Conservation (phyloP, 2,797 vertebrate genomes). For the Naso thynnoides region DNA sequence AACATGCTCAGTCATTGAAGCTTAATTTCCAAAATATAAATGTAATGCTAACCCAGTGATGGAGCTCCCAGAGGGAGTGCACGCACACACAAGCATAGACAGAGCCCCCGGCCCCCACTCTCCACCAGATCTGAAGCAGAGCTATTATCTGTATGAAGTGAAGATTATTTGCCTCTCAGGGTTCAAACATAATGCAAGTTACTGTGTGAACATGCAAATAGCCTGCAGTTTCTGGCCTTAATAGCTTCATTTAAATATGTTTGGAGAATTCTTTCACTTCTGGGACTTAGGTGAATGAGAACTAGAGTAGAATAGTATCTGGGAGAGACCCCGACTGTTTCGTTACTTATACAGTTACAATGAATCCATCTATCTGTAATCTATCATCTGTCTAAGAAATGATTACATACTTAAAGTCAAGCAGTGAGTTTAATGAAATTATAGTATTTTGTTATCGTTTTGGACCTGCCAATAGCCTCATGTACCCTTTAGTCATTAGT, state of each 20-base stretch:
- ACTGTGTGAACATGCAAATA: conserved; percentile 15
- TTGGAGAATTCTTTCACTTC: neutral
- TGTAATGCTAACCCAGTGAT: conserved; percentile 49
- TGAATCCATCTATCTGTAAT: neutral
- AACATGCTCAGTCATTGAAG: conserved; percentile 42
- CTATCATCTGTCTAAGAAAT: no score
- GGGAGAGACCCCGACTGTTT: neutral
- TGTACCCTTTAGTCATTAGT: neutral
- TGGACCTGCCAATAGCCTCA: neutral
- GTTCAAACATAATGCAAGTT: conserved; percentile 38
- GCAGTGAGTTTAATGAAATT: neutral
- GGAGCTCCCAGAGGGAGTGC: conserved; percentile 53
- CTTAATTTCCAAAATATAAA: conserved; percentile 57
- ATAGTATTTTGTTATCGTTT: neutral
- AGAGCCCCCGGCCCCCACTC: neutral
- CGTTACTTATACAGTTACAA: conserved; percentile 7
- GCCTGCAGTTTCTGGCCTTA: neutral
- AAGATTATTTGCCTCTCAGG: conserved; percentile 39
- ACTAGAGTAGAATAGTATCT: neutral
- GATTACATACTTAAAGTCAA: neutral
- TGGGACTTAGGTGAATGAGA: neutral
- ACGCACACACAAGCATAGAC: conserved; percentile 18
- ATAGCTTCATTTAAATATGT: conserved; percentile 33
- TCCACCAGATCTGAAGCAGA: conserved; percentile 21
- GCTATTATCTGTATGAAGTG: conserved; percentile 31